A percentile compares a stretch with the other conserved stretches of the same genome.
Conservation (phyloP, 1,140 invertebrate species). For the Drosophila mayri region DNA sequence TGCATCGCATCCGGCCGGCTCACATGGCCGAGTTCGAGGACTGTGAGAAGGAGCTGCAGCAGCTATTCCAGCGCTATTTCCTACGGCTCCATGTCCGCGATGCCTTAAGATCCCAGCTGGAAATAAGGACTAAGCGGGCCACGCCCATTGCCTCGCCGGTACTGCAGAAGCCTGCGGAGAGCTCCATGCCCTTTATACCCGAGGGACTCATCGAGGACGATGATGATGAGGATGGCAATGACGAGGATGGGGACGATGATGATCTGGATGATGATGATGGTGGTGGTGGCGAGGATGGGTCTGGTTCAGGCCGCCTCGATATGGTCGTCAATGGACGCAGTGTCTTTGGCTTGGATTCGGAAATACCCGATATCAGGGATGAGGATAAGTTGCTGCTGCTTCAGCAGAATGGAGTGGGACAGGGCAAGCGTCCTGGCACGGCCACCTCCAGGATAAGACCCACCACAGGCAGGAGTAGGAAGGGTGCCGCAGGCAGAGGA, state of each 20-base stretch:
- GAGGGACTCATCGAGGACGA: constrained; percentile 79
- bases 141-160: constrained; percentile 70
- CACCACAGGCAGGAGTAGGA: constrained; percentile 73
- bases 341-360: constrained; percentile 63
- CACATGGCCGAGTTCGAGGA: constrained; percentile 98
- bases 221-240: constrained; percentile 66
- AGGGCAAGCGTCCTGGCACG: constrained; percentile 63
- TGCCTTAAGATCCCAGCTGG: constrained; percentile 83
- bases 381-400: constrained; percentile 67
- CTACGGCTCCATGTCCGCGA: constrained; percentile 93
- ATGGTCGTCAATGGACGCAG: constrained; percentile 39
- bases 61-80: constrained; percentile 95
- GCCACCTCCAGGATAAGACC: constrained; percentile 75
- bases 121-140: constrained; percentile 64
- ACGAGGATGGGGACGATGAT: constrained; percentile 46
- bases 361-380: constrained; percentile 76
- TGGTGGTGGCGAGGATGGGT: not conserved
- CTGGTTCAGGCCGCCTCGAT: constrained; percentile 11
- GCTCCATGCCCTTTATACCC: constrained; percentile 77
- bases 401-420: constrained; percentile 8
- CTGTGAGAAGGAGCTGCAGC: constrained; percentile 93
- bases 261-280: constrained; percentile 25
- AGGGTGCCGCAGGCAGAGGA: constrained; percentile 9
- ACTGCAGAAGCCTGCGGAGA: constrained; percentile 71
- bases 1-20: constrained; percentile 98